Percentiles rank a stretch among this genome's conserved stretches.
Conservation (phyloP, 2,113 vertebrate genomes). For the Halichoerus grypus region DNA sequence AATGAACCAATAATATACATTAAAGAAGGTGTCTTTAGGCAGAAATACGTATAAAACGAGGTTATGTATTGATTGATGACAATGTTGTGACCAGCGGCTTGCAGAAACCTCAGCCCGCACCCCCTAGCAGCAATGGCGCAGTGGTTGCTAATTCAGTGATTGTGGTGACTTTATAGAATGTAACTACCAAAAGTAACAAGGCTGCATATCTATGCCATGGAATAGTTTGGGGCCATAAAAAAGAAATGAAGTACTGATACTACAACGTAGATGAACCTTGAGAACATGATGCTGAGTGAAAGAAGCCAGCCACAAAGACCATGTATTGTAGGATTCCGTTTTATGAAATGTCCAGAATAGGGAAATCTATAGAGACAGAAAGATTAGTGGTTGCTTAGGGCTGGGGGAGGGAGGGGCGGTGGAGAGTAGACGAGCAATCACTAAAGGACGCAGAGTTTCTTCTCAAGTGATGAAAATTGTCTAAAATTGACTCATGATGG, state of each 20-base stretch:
- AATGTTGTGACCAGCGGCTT: not conserved
- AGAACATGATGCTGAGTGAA: not conserved
- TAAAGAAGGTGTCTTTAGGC: not conserved
- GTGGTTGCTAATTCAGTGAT: not conserved
- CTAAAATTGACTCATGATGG: not conserved
- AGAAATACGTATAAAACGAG: not conserved
- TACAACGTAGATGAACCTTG: not conserved
- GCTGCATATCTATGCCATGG: not conserved
- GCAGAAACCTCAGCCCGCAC: not conserved
- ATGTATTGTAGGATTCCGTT: not conserved
- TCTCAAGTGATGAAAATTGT: not conserved
- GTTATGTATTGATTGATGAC: not conserved
- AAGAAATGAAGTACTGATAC: not conserved
- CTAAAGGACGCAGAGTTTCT: not conserved
- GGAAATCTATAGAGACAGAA: not conserved
- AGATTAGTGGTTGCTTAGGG: not conserved
- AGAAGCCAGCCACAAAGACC: not conserved
- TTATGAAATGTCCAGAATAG: not conserved
- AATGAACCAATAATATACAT: not conserved
- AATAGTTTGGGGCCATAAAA: not conserved
- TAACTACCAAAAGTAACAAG: not conserved
- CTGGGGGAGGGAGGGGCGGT: not conserved
- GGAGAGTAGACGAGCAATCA: not conserved
- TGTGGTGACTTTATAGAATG: not conserved
- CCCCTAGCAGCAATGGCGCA: not conserved